A percentile compares a stretch with the other conserved stretches of the same genome.
Evolutionary conservation across 1,140 invertebrate genomes (phyloP).

Genomic region (Brachionus manjavacas): DNA sequence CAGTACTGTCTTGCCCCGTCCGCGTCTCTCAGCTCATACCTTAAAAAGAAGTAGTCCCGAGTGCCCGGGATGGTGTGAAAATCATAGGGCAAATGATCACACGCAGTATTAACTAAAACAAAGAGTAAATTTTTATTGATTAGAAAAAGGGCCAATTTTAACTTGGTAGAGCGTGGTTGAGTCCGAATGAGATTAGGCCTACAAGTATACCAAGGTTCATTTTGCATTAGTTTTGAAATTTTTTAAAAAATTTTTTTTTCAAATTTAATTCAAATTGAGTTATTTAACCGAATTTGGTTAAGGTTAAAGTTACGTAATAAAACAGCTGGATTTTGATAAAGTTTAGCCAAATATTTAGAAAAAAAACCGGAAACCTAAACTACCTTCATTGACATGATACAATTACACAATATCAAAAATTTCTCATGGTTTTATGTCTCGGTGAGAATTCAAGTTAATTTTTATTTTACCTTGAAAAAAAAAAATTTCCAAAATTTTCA

Average conservation of each 20-base stretch:
- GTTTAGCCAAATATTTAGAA: background rate
- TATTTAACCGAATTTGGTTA: background rate
- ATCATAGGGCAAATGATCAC: slow-evolving; percentile 7
- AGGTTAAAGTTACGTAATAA: slow-evolving; percentile 16
- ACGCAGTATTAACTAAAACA: background rate
- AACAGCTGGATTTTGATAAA: slow-evolving; percentile 8
- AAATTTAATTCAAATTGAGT: background rate
- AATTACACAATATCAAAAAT: background rate
- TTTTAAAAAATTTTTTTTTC: background rate
- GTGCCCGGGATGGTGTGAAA: slow-evolving; percentile 6
- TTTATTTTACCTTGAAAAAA: background rate
- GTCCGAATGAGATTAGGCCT: background rate
- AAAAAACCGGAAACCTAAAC: background rate
- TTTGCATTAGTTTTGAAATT: background rate
- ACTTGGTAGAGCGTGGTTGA: background rate
- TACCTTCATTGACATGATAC: background rate
- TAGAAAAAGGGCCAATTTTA: background rate
- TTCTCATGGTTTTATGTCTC: background rate
- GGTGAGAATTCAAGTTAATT: background rate
- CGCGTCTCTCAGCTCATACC: background rate
- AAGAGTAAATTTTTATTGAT: background rate
- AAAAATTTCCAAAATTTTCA: background rate
- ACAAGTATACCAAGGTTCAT: background rate
- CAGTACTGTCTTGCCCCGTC: background rate
- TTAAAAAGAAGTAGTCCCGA: background rate